Conservation (phyloP, 2,888 invertebrate species). For the Hirtodrosophila duncani region DNA sequence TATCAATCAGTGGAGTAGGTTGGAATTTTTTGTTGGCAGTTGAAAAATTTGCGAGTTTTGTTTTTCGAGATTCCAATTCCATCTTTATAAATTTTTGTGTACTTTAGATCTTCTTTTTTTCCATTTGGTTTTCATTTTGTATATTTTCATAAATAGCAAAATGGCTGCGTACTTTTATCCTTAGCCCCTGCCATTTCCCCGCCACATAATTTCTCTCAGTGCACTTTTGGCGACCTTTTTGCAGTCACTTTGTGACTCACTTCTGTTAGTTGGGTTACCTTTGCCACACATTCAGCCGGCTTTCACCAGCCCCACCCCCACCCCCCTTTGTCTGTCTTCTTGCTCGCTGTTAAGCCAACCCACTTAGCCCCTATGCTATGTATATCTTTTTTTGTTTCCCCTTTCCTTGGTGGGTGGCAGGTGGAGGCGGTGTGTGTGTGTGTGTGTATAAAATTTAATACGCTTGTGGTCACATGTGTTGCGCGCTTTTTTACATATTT, state of each 20-base stretch:
- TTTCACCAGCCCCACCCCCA: not conserved
- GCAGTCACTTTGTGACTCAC: slow-evolving; percentile 55
- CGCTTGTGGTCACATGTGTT: slow-evolving; percentile 73
- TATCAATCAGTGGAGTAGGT: no score
- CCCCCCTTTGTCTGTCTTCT: slow-evolving; percentile 10
- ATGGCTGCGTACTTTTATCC: no score
- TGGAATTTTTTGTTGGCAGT: no score
- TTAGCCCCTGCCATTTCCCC: no score
- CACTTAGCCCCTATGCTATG: slow-evolving; percentile 32
- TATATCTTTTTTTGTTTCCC: slow-evolving; percentile 24
- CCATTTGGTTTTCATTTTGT: no score
- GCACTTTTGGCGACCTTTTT: slow-evolving; percentile 44
- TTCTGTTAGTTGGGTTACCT: slow-evolving; percentile 55
- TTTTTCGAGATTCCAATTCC: no score
- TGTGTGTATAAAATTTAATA: slow-evolving; percentile 62
- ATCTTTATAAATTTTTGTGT: no score
- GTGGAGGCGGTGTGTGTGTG: no score
- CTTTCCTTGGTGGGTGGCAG: slow-evolving; percentile 33
- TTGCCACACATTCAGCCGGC: slow-evolving; percentile 44
- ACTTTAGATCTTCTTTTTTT: no score
- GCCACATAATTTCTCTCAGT: slow-evolving; percentile 41
- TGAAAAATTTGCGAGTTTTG: no score
- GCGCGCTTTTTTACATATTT: slow-evolving; percentile 55
- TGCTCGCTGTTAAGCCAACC: slow-evolving; percentile 16
- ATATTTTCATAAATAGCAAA: not conserved